Evolutionary conservation across 1,140 invertebrate genomes (phyloP).

Genomic region (Camponotus pennsylvanicus): DNA sequence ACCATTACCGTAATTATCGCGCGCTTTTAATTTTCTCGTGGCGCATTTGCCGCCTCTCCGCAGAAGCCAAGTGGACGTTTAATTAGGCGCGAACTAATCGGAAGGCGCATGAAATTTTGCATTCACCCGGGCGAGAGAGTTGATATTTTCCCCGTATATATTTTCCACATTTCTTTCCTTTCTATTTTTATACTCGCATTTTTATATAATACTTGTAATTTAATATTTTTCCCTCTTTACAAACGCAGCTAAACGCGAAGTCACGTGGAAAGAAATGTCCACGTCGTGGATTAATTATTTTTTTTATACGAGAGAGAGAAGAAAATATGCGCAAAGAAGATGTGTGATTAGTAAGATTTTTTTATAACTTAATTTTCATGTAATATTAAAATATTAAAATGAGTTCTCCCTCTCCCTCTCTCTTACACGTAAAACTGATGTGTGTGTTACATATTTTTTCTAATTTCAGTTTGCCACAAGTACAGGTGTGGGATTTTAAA

Average conservation of each 20-base stretch:
- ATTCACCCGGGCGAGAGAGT: not conserved
- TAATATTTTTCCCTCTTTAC: no score
- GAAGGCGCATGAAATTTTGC: conserved; percentile 8
- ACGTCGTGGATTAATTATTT: no score
- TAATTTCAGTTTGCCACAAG: conserved; percentile 1
- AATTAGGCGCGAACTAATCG: conserved; percentile 57
- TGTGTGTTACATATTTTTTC: conserved; percentile 2
- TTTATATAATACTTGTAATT: not conserved
- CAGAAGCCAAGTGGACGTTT: conserved; percentile 38
- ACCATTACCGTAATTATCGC: conserved; percentile 62
- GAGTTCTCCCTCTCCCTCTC: no score
- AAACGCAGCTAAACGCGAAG: no score
- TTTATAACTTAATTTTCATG: no score
- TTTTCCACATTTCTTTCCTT: not conserved
- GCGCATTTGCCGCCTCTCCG: conserved; percentile 35
- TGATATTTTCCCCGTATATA: not conserved
- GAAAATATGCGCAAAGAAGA: no score
- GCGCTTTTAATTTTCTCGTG: conserved; percentile 51
- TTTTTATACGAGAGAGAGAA: no score
- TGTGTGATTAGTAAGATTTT: no score
- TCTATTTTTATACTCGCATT: not conserved
- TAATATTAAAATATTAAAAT: no score
- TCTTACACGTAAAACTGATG: not conserved
- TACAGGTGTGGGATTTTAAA: conserved; percentile 20
- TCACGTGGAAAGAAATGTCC: no score